Conservation (phyloP, 2,797 vertebrate species). For the Carduelis carduelis region DNA sequence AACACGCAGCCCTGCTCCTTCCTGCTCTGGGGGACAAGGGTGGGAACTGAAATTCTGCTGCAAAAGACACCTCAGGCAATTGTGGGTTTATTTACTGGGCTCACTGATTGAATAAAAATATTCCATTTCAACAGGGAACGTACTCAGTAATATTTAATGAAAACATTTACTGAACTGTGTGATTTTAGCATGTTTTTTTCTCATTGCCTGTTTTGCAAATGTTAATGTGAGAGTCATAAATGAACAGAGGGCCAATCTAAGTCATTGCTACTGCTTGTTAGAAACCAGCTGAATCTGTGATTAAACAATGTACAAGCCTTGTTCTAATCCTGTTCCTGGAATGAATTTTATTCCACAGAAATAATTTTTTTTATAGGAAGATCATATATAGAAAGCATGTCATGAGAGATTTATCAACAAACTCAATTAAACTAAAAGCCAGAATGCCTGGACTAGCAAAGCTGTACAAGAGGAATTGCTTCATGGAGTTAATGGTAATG, state of each 20-base stretch:
- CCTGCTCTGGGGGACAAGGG: neutral
- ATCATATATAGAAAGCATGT: neutral
- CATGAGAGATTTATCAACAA: conserved; percentile 54
- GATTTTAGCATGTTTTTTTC: neutral
- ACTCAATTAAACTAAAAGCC: conserved; percentile 57
- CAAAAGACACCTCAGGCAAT: neutral
- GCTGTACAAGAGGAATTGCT: neutral
- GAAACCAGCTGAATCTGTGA: neutral
- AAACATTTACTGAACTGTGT: neutral
- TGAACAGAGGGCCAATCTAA: neutral
- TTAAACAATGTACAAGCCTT: neutral
- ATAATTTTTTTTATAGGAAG: neutral
- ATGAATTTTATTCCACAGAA: neutral
- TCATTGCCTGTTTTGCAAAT: neutral
- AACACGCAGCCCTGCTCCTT: neutral
- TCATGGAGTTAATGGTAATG: neutral
- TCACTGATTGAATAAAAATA: neutral
- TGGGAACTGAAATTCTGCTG: neutral
- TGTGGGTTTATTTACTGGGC: neutral
- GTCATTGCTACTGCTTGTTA: neutral
- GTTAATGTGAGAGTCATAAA: neutral
- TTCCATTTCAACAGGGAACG: neutral
- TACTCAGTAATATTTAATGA: neutral
- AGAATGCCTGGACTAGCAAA: neutral
- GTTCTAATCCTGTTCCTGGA: neutral